phyloP scores from a whole-genome alignment of 2,113 vertebrate genomes.

The Melanerpes formicivorus region DNA sequence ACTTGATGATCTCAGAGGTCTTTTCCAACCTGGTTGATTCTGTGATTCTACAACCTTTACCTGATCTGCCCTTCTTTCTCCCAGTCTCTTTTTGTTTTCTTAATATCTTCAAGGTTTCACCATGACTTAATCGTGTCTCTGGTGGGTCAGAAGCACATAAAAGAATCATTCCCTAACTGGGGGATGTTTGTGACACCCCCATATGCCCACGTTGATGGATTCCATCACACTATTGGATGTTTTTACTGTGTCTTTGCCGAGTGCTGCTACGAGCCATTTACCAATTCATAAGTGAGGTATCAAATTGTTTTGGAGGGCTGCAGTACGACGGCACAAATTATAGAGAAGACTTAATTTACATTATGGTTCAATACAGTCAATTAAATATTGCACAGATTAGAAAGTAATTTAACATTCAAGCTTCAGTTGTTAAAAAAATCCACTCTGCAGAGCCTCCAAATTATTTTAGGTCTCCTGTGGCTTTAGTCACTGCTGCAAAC shows the following conservation, averaged over 20 bases:
- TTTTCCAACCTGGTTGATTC: no score
- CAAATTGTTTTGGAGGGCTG: conserved; percentile 75
- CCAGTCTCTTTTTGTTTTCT: neutral
- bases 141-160: neutral
- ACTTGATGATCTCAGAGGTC: no score
- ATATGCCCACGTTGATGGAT: neutral
- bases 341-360: conserved; percentile 76
- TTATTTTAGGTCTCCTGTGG: conserved; percentile 48
- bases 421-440: conserved; percentile 65
- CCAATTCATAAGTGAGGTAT: conserved; percentile 72
- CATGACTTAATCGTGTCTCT: neutral
- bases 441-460: conserved; percentile 32
- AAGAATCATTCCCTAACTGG: neutral
- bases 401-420: conserved; percentile 74
- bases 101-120: neutral
- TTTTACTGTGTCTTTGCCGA: conserved; percentile 38
- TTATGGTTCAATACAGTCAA: conserved; percentile 76
- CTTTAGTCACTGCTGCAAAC: neutral
- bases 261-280: conserved; percentile 64
- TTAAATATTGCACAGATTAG: conserved; percentile 77
- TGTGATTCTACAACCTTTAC: no score
- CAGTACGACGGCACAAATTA: conserved; percentile 72
- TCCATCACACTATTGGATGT: neutral
- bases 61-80: neutral
- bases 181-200: neutral